Evolutionary conservation across 2,797 vertebrate genomes (phyloP).

Genomic region (Enteromius mattozi): DNA sequence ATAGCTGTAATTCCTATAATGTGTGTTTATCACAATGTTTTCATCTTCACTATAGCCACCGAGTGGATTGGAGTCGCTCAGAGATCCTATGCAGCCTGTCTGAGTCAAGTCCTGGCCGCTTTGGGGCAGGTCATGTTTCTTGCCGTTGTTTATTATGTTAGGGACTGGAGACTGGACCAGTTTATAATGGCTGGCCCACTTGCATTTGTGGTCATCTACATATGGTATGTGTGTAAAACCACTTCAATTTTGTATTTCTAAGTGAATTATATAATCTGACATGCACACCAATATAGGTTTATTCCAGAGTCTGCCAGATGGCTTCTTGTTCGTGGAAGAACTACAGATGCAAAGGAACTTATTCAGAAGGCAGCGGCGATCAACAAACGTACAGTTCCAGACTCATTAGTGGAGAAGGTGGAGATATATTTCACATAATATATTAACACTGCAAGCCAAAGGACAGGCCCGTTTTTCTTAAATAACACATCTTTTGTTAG

Average conservation of each 20-base stretch:
- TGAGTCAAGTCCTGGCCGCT: slow-evolving; percentile 71
- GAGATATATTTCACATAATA: background rate
- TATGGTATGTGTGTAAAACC: slow-evolving; percentile 72
- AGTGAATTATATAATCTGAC: background rate
- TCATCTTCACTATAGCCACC: slow-evolving; percentile 70
- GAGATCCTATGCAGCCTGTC: slow-evolving; percentile 76
- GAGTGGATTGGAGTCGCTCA: slow-evolving; percentile 83
- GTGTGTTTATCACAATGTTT: slow-evolving; percentile 8
- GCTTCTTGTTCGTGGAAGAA: slow-evolving; percentile 77
- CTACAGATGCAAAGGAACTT: slow-evolving; percentile 77
- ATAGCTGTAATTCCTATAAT: background rate
- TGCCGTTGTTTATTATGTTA: slow-evolving; percentile 77
- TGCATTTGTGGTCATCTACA: slow-evolving; percentile 71
- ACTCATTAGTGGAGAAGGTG: slow-evolving; percentile 79
- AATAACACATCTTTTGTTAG: slow-evolving; percentile 61
- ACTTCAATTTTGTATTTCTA: background rate
- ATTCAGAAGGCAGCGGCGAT: slow-evolving; percentile 79
- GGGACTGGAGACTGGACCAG: slow-evolving; percentile 84
- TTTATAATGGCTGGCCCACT: slow-evolving; percentile 69
- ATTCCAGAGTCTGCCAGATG: slow-evolving; percentile 87
- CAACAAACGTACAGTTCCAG: slow-evolving; percentile 76
- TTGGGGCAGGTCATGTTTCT: slow-evolving; percentile 75
- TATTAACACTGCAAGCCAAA: background rate
- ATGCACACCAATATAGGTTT: slow-evolving; percentile 70
- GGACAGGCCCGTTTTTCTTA: background rate